Conservation (phyloP, 2,888 invertebrate genomes). For the Spatulosminthurus flaviceps region DNA sequence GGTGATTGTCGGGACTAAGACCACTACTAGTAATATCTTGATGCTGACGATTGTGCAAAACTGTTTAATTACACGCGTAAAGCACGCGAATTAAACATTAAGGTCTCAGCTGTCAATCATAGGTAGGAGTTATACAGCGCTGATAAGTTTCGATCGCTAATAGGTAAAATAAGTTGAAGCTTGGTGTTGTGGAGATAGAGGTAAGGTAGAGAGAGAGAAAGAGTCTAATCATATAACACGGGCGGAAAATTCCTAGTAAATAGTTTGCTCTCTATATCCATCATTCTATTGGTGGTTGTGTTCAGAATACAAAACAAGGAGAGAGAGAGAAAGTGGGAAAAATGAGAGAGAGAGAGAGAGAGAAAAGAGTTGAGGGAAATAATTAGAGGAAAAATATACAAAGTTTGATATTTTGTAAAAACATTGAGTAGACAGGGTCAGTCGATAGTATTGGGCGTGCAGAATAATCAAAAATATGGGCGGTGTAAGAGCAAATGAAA, state of each 20-base stretch:
- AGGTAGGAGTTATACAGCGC: conserved; percentile 49
- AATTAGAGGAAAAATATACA: conserved; percentile 12
- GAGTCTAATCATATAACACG: background rate
- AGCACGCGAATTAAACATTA: conserved; percentile 64
- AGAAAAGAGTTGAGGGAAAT: background rate
- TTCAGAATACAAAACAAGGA: conserved; percentile 53
- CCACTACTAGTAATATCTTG: conserved; percentile 54
- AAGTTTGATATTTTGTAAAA: conserved; percentile 36
- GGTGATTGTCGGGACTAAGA: conserved; percentile 35
- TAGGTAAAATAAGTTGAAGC: conserved; percentile 43
- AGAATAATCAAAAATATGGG: conserved; percentile 48
- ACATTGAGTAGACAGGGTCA: conserved; percentile 31
- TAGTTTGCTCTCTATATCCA: background rate
- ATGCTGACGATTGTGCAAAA: conserved; percentile 57
- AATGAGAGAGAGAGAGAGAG: conserved; percentile 23
- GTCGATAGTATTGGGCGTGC: conserved; percentile 41
- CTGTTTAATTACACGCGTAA: conserved; percentile 62
- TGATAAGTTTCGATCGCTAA: conserved; percentile 44
- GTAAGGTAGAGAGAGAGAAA: conserved; percentile 32
- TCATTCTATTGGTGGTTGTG: background rate
- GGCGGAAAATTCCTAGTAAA: no score
- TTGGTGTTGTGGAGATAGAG: conserved; percentile 33
- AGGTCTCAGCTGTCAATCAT: conserved; percentile 64
- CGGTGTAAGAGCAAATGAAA: conserved; percentile 40
- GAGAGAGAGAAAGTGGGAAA: conserved; percentile 25